Evolutionary conservation across 1,140 invertebrate genomes (phyloP), one percentile per base, ranked within the genome.

Genomic region (Ectropis grisescens): DNA sequence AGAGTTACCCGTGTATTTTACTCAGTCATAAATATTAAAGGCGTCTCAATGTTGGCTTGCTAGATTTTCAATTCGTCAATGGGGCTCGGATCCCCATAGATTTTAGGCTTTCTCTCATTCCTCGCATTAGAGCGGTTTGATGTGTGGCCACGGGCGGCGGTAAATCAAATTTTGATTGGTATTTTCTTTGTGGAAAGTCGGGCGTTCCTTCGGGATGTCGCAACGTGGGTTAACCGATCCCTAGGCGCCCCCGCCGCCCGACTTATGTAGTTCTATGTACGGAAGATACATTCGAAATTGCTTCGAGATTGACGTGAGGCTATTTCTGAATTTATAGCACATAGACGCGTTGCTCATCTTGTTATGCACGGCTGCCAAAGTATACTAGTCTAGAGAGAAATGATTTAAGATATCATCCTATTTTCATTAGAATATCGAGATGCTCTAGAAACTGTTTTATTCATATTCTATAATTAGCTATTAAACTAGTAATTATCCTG

Each of bases 131-230:
- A 61, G 57, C 42, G 61, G 60, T 61, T 58, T 75, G 71, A 76
- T 80, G 66, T 80, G 71, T 61, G 62, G 75, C 71, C 71, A 67
- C 67, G 65, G 68, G 75, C 61, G 71, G 75, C 71, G 62, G 71
- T 80, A 80, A 80, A 80, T 80, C 71, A 80, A 80, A 80, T 80
- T 80, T 78, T 78, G 75, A 80, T 80, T 80, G 75, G 57, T 67
- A 79, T 79, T 79, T 79, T 76, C 71, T 79, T 71, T 71, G 69
- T 71, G 58, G 65, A 74, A 70, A 70, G 60, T 71, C 65, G 59
- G 59, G 58, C 61, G 51, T 42, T 65, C 64, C 65, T 54, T 29
- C 50, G 64, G 68, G 70, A 51, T 30, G 54, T 50, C 51, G 47
- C 59, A 72, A 71, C 71, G 59, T 54, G 68, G 67, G 67, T 65